Base-by-base conservation (phyloP, 2,797 vertebrate genomes). In the Acridotheres tristis region DNA sequence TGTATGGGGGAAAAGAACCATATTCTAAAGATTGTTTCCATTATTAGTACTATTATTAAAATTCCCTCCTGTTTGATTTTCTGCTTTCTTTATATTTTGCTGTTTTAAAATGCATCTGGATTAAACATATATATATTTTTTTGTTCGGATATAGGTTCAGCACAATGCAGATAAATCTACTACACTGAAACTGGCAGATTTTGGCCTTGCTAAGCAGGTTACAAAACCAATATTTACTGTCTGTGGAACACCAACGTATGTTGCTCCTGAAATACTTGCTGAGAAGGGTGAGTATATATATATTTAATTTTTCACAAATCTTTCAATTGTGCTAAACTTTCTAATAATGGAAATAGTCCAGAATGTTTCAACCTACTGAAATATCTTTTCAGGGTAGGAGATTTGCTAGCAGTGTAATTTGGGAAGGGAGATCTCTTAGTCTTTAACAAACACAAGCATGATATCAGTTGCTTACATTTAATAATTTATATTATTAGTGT, bases 191-290 rank as follows among this genome's bases (percentile, higher is more conserved):
- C 96, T 99, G 95, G 99, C 98, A 73, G 99, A 99, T 97, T 99
- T 99, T 82, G 99, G 99, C 82, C 98, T 99, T 38, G 99, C 99
- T 40, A 98, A 99, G 97, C 98, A 98, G 51, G 98, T 99, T 88
- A 99, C 98, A 8, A 99, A 99, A 91, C 99, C 99, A 8, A 98
- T 99, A 96, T 99, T 99, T 96, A 99, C 99, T 15, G 99, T 99
- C 42, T 99, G 99, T 90, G 99, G 99, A 85, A 99, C 99, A 32
- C 99, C 99, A 13, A 99, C 99, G 0, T 99, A 99, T 12, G 99
- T 99, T 50, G 99, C 99, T 66, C 99, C 99, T 13, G 99, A 99
- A 97, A 99, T 99, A 97, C 99, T 99, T 83, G 98, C 98, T 87
- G 99, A 99, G 97, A 99, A 98, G 97, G 99, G 99, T 99, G 79